Base-by-base conservation (phyloP, 2,888 invertebrate genomes). In the Dione juno region DNA sequence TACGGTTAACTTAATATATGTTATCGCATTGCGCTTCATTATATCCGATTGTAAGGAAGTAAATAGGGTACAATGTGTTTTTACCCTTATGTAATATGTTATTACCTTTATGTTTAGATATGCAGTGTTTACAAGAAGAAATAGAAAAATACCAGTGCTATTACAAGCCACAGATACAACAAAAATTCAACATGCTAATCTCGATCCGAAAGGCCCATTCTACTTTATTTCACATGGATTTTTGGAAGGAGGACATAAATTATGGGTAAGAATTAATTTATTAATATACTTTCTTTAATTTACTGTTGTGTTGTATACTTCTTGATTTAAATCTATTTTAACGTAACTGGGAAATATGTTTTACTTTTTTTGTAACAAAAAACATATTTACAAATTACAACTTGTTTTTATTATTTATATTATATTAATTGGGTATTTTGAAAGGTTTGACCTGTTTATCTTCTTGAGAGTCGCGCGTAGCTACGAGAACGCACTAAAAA, bases 201-300 rank as follows among this genome's bases (percentile, higher is more conserved):
- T 97, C 3, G 94, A 95, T 81, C 92, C 94, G 0, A 84, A 86
- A 28, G 95, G 95, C 11, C 95, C 95, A 6, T 94, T 96, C 75
- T 97, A 95, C 82, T 90, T 98, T 72, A 94, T 98, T 72, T 94
- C 96, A 1, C 98, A 98, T 81, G 98, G 98, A 0, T 98, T 97
- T 84, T 89, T 97, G 74, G 98, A 98, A 83, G 95, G 96, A 54
- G 97, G 97, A 0, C 94, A 95, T 74, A 96, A 96, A 79, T 88
- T 94, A 63, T 98, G 98, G 98, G 96, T 64, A 21, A 19, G 13
- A 40, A 52, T 13, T 3, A 9, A 41, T 43, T 16, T 9, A 43
- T 21, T 7, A 16, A 48, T 28, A 5, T 28, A 48, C 7, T 9
- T 1, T 48, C n/a, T 6, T 45, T 45, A n/a, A 1, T 43, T 13